A percentile compares a stretch with the other conserved stretches of the same genome.
These are phyloP conservation scores for Vanessa tameamea DNA, from an alignment of 1,140 invertebrate species.

Conservation along the genomic window DNA sequence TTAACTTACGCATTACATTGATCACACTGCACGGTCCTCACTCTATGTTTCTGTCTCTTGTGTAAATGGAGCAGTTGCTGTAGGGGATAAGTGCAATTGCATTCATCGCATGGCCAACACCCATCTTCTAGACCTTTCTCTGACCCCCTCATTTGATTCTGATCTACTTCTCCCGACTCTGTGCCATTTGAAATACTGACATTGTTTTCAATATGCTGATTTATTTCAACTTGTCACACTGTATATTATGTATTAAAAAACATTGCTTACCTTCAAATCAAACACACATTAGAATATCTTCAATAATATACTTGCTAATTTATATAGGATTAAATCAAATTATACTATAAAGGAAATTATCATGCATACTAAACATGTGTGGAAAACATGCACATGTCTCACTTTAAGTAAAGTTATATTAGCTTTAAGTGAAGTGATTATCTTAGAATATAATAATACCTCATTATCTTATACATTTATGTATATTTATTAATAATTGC, in stretches of 20 bases:
- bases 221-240: neutral
- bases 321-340: too few relatives aligned
- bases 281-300: neutral
- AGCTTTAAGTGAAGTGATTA: neutral
- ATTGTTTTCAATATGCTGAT: neutral
- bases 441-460: neutral
- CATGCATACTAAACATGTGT: neutral
- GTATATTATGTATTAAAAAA: neutral
- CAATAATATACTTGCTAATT: too few relatives aligned
- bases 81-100: slow-evolving; percentile 87
- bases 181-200: slow-evolving; percentile 7
- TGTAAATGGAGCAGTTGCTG: slow-evolving; percentile 86
- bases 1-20: slow-evolving; percentile 81
- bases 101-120: slow-evolving; percentile 83
- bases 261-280: neutral
- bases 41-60: slow-evolving; percentile 82
- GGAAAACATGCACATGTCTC: slow-evolving; percentile 5
- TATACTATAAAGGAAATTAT: too few relatives aligned
- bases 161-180: slow-evolving; percentile 15
- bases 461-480: neutral
- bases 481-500: neutral
- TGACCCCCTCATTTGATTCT: neutral
- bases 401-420: neutral
- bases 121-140: slow-evolving; percentile 37
- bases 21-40: slow-evolving; percentile 83